These are phyloP conservation scores for Metalampra italica DNA, from an alignment of 2,888 invertebrate species.

Conservation along the genomic window DNA sequence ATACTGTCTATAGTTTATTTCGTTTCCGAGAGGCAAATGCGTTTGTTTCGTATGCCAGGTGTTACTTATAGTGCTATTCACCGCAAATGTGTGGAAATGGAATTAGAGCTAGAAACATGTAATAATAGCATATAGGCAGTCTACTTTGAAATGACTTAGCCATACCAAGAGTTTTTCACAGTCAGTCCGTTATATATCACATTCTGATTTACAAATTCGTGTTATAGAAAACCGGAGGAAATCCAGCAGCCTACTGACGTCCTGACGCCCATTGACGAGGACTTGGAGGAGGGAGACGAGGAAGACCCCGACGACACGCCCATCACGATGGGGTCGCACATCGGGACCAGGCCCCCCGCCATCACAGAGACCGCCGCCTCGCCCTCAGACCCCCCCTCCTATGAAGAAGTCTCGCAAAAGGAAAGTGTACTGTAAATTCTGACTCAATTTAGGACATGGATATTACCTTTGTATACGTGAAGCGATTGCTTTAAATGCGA, in stretches of 20 bases:
- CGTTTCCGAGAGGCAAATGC: too few species aligned
- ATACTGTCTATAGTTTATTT: too few species aligned
- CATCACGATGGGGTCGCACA: slow-evolving; percentile 80
- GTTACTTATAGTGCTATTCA: too few species aligned
- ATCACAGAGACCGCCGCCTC: slow-evolving; percentile 88
- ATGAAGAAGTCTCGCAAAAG: slow-evolving; percentile 75
- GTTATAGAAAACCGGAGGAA: slow-evolving; percentile 72
- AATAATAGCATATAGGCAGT: too few species aligned
- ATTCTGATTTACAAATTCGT: too few species aligned
- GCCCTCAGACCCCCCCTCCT: slow-evolving; percentile 72
- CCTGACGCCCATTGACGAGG: slow-evolving; percentile 90
- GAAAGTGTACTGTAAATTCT: slow-evolving; percentile 83
- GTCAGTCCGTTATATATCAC: too few species aligned
- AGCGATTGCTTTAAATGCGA: neutral
- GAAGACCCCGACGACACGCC: slow-evolving; percentile 84
- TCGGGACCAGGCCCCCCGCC: slow-evolving; percentile 78
- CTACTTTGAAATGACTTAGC: too few species aligned
- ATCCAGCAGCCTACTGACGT: slow-evolving; percentile 83
- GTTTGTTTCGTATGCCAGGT: too few species aligned
- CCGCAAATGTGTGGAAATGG: too few species aligned
- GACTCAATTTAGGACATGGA: neutral
- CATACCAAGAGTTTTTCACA: too few species aligned
- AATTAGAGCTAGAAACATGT: too few species aligned
- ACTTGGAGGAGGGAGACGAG: slow-evolving; percentile 83
- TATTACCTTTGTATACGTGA: too few species aligned